Percentiles rank a stretch among this genome's conserved stretches.
Conservation (phyloP, 2,888 invertebrate species). For the Tiliacea aurago region DNA sequence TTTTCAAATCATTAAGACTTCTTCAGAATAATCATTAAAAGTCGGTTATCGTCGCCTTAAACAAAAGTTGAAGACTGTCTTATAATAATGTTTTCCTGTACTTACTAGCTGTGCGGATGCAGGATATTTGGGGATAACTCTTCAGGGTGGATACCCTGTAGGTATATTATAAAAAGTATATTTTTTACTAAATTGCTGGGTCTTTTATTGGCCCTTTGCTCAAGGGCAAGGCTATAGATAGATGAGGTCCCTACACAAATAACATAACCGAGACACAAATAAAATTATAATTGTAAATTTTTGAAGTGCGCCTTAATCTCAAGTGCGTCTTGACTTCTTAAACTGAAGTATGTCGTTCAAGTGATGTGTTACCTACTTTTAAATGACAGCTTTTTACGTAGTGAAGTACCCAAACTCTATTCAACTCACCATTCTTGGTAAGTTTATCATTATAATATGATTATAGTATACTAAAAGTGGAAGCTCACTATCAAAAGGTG, state of each 20-base stretch:
- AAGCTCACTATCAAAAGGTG: too few species aligned
- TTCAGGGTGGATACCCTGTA: neutral
- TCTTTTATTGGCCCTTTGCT: neutral
- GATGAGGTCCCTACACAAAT: neutral
- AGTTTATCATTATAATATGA: neutral
- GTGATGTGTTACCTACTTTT: conserved; percentile 12
- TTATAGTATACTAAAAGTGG: too few species aligned
- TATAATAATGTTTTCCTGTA: neutral
- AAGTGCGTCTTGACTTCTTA: conserved; percentile 18
- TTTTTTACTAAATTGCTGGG: neutral
- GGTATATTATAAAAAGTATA: neutral
- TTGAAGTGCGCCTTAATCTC: conserved; percentile 9
- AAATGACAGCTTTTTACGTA: conserved; percentile 7
- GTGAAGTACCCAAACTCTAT: neutral
- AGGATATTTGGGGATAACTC: too few species aligned
- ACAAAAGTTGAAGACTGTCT: neutral
- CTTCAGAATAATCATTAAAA: too few species aligned
- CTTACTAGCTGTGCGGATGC: neutral
- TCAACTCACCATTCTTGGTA: neutral
- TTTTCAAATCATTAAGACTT: too few species aligned
- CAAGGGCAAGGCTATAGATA: too few species aligned
- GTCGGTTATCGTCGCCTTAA: too few species aligned
- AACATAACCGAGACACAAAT: neutral
- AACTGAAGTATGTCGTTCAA: conserved; percentile 23
- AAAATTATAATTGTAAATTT: neutral